Conservation (phyloP, 2,113 vertebrate species). For the Stigmatopora argus region DNA sequence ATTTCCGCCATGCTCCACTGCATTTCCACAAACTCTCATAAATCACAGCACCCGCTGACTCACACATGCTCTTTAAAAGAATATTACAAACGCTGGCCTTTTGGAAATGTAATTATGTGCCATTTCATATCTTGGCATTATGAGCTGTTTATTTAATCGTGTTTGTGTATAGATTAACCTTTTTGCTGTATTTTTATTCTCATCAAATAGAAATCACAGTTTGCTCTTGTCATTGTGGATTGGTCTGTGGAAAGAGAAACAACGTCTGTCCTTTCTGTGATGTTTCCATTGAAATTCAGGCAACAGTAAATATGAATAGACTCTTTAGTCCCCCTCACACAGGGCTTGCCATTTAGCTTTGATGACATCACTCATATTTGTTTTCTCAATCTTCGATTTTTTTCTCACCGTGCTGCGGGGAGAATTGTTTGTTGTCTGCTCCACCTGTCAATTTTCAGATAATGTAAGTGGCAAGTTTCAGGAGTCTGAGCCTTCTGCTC, state of each 20-base stretch:
- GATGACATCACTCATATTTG: conserved; percentile 60
- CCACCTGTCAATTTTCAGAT: conserved; percentile 67
- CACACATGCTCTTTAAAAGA: conserved; percentile 67
- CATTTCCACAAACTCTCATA: conserved; percentile 55
- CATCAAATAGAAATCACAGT: conserved; percentile 38
- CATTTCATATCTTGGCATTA: conserved; percentile 39
- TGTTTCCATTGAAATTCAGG: conserved; percentile 51
- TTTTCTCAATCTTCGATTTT: conserved; percentile 64
- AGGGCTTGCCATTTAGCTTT: conserved; percentile 65
- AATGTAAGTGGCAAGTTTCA: conserved; percentile 50
- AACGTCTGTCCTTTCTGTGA: conserved; percentile 50
- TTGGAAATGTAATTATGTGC: conserved; percentile 63
- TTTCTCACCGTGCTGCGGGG: conserved; percentile 19
- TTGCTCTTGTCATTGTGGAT: conserved; percentile 39
- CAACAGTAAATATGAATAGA: conserved; percentile 59
- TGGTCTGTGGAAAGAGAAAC: conserved; percentile 46
- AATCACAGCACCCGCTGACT: conserved; percentile 58
- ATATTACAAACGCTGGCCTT: conserved; percentile 68
- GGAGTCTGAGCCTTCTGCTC: conserved; percentile 12
- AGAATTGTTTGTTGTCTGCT: conserved; percentile 71
- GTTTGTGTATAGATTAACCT: conserved; percentile 69
- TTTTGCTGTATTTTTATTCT: conserved; percentile 48
- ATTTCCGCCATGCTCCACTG: conserved; percentile 40
- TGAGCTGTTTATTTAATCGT: conserved; percentile 55
- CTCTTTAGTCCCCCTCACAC: conserved; percentile 52